Conservation (phyloP, 1,140 invertebrate species). For the Camponotus pennsylvanicus region DNA sequence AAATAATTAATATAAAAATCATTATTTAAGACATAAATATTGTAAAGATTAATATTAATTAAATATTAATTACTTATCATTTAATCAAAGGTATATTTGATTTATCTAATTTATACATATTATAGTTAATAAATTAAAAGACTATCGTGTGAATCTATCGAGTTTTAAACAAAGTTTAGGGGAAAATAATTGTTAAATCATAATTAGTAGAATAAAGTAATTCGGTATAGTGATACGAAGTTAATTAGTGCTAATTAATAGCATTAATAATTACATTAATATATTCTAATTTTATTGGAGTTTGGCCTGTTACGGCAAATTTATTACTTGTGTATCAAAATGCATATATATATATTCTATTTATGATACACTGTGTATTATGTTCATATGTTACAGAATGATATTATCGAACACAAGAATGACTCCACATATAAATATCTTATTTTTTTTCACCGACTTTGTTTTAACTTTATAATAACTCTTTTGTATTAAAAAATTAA, state of each 20-base stretch:
- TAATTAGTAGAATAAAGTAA: constrained; percentile 1
- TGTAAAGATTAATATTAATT: background rate
- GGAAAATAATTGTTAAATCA: background rate
- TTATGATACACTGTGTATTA: background rate
- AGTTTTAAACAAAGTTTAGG: background rate
- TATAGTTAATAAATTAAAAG: background rate
- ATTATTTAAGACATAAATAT: background rate
- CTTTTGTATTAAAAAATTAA: constrained; percentile 20
- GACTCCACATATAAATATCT: background rate
- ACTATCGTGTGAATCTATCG: background rate
- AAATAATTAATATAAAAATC: background rate
- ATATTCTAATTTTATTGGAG: background rate
- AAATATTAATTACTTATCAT: too few species aligned
- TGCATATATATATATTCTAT: background rate
- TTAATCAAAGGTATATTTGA: too few species aligned
- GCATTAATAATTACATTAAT: constrained; percentile 1
- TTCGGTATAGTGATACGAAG: background rate
- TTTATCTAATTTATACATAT: too few species aligned
- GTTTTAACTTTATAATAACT: background rate
- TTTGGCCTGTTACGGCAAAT: background rate
- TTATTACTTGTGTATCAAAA: constrained; percentile 47
- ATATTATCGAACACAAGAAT: constrained; percentile 17
- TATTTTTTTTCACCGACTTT: background rate
- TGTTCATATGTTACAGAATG: constrained; percentile 10
- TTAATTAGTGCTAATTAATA: background rate